Evolutionary conservation across 2,888 invertebrate genomes (phyloP).

Genomic region (Drosophila mayaguana): DNA sequence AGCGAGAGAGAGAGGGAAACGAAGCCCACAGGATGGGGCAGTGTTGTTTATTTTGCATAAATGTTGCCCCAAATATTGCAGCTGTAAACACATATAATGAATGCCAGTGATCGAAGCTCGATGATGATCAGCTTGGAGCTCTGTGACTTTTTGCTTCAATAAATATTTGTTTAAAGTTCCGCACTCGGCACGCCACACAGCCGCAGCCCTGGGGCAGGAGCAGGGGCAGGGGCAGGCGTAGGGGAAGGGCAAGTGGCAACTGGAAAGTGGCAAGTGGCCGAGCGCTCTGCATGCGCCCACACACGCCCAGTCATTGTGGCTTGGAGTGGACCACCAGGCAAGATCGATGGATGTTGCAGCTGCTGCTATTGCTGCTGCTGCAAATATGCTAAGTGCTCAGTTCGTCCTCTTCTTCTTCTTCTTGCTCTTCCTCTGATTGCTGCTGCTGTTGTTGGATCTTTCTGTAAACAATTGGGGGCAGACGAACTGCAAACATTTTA

Average conservation of each 20-base stretch:
- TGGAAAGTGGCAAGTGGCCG: constrained; percentile 31
- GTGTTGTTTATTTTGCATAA: constrained; percentile 80
- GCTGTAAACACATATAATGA: constrained; percentile 77
- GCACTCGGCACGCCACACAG: constrained; percentile 49
- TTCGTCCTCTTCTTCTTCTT: constrained; percentile 19
- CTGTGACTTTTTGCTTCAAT: constrained; percentile 65
- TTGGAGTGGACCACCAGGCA: constrained; percentile 62
- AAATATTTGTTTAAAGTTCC: constrained; percentile 79
- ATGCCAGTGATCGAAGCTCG: constrained; percentile 28
- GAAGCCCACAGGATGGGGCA: constrained; percentile 9
- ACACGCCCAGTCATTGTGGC: constrained; percentile 22
- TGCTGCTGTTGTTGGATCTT: constrained; percentile 28
- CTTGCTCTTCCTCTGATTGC: not conserved
- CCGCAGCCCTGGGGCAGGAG: constrained; percentile 20
- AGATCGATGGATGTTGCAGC: constrained; percentile 67
- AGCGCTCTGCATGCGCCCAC: constrained; percentile 50
- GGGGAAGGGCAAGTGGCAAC: not conserved
- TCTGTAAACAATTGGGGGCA: constrained; percentile 70
- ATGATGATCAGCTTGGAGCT: constrained; percentile 32
- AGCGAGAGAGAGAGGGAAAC: not conserved
- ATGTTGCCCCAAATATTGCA: constrained; percentile 82
- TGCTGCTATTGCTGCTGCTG: constrained; percentile 58
- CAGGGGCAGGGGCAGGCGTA: not conserved
- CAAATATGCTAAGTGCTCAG: constrained; percentile 74
- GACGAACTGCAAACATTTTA: constrained; percentile 71